A percentile compares a stretch with the other conserved stretches of the same genome.
Conservation (phyloP, 92 coral and sea anemone genomes). For the Heteractis magnifica region DNA sequence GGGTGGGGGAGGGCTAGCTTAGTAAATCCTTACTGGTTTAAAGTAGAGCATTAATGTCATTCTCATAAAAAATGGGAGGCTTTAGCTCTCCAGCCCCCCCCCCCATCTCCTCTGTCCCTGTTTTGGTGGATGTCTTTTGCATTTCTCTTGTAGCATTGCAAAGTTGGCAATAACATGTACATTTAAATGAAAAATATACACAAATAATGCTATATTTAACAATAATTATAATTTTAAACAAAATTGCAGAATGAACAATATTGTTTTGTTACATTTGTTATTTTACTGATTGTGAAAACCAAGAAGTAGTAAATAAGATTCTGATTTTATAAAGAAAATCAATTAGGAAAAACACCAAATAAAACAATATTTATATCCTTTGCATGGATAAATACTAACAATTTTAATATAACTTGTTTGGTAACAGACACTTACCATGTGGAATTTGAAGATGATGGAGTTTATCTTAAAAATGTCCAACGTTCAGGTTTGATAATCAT, state of each 20-base stretch:
- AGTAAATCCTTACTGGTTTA: too few species aligned
- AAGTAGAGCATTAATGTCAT: too few species aligned
- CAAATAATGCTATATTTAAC: neutral
- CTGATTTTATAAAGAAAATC: neutral
- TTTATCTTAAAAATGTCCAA: constrained; percentile 78
- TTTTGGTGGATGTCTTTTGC: too few species aligned
- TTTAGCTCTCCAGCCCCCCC: too few species aligned
- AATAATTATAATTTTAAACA: neutral
- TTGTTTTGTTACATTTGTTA: neutral
- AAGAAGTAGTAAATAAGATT: neutral
- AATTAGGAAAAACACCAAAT: neutral
- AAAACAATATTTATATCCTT: neutral
- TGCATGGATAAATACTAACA: neutral
- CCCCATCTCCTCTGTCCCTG: too few species aligned
- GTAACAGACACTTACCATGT: constrained; percentile 76
- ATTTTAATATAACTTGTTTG: neutral
- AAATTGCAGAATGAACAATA: neutral
- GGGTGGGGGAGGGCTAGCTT: too few species aligned
- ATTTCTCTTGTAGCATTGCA: too few species aligned
- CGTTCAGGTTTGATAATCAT: constrained; percentile 89
- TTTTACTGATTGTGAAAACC: neutral
- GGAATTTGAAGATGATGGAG: constrained; percentile 92
- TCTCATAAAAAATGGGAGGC: too few species aligned
- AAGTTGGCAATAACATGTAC: too few species aligned
- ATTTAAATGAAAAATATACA: too few species aligned